Evolutionary conservation across 2,888 invertebrate species (phyloP).

Genomic region (Troilus luridus): DNA sequence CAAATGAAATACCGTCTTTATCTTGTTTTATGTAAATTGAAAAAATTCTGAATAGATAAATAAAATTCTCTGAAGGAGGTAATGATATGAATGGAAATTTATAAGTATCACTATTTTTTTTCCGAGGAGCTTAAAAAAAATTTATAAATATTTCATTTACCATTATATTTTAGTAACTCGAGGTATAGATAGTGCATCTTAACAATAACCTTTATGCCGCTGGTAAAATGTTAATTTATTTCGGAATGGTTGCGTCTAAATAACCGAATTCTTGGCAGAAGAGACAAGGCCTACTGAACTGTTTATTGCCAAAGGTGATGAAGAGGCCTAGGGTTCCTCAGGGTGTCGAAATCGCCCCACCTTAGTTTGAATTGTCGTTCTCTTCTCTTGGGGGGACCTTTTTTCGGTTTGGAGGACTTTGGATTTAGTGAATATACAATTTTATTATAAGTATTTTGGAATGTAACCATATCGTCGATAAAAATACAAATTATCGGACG

Average conservation of each 20-base stretch:
- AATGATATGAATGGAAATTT: constrained; percentile 12
- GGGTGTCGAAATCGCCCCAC: neutral
- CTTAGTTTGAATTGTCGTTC: neutral
- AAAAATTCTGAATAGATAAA: constrained; percentile 27
- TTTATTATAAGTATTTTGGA: too few species aligned
- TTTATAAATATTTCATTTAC: neutral
- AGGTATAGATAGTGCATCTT: neutral
- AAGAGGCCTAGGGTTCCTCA: neutral
- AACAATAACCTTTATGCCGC: neutral
- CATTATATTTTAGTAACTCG: neutral
- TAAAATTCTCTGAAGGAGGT: constrained; percentile 1
- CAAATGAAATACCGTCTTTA: neutral
- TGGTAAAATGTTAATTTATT: neutral
- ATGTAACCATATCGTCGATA: too few species aligned
- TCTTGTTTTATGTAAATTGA: constrained; percentile 29
- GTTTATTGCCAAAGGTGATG: neutral
- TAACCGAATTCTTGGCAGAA: neutral
- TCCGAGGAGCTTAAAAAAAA: neutral
- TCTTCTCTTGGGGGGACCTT: neutral
- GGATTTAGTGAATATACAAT: neutral
- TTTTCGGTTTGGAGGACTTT: neutral
- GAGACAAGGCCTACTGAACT: neutral
- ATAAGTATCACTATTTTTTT: neutral
- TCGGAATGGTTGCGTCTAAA: neutral
- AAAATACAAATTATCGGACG: too few species aligned